A percentile compares a stretch with the other conserved stretches of the same genome.
Evolutionary conservation across 1,140 invertebrate species (phyloP).

Genomic region (Sitophilus oryzae): DNA sequence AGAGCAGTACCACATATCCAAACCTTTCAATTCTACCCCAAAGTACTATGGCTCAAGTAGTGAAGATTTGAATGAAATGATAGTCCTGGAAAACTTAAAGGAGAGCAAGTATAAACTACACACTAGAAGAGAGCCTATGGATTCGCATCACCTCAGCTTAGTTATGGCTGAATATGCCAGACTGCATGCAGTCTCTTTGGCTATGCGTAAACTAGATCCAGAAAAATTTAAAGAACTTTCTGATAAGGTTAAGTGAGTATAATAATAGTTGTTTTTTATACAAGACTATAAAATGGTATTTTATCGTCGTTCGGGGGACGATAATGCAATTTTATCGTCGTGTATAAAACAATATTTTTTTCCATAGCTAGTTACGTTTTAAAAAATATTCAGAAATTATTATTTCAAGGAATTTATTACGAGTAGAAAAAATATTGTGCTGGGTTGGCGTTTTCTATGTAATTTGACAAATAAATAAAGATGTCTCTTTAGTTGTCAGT

Average conservation of each 20-base stretch:
- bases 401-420: no score
- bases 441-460: no score
- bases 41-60: slow-evolving; percentile 39
- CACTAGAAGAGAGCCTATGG: slow-evolving; percentile 45
- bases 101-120: slow-evolving; percentile 44
- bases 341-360: no score
- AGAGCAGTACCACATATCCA: slow-evolving; percentile 16
- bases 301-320: no score
- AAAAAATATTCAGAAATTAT: no score
- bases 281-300: no score
- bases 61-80: slow-evolving; percentile 44
- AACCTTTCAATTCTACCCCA: slow-evolving; percentile 30
- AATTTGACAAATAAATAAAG: no score
- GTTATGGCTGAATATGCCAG: slow-evolving; percentile 49
- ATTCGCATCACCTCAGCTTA: slow-evolving; percentile 44
- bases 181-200: slow-evolving; percentile 51
- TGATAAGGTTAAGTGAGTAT: slow-evolving; percentile 8
- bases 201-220: slow-evolving; percentile 44
- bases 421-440: no score
- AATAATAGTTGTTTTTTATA: no score
- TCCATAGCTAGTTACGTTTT: no score
- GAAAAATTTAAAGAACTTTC: slow-evolving; percentile 34
- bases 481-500: no score
- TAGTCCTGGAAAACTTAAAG: slow-evolving; percentile 52
- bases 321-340: no score